Evolutionary conservation across 2,113 vertebrate species (phyloP), one percentile per base, ranked within the genome.

Genomic region (Dascyllus trimaculatus): DNA sequence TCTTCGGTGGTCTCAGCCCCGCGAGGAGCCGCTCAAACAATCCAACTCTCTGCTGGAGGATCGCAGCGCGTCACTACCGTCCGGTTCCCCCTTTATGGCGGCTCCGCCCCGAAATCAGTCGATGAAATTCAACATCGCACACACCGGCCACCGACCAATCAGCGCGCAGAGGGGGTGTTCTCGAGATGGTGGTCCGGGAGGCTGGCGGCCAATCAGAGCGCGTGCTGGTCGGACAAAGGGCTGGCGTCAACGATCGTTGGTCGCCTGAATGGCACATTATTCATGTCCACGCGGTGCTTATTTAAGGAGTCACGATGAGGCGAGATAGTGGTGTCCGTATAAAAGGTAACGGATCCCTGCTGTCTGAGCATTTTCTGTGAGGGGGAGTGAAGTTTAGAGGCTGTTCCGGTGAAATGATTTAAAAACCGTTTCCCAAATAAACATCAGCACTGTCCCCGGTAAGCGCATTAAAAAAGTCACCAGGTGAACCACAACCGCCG

Each of bases 31-130:
- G 2, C 62, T 52, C 11, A 43, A 0, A 10, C 32, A 46, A 53
- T 58, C 38, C 43, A 11, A 46, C 62, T 17, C 43, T 26, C 40
- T 9, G 0, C 60, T 9, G 5, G 2, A 8, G n/a, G 43, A 21
- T 19, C 48, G 48, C 48, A 19, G 15, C 46, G n/a, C 49, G 8
- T 65, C 75, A 10, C 46, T 4, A 1, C 48, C 32, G 19, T 0
- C 45, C 11, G 24, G 59, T 78, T 71, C 88, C 71, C 78, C 90
- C 87, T 94, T 95, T 93, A 94, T 68, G 75, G 15, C 15, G 80
- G 81, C 88, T 56, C 92, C 95, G 93, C 95, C 94, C 88, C 49
- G 84, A 95, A 95, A 95, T 95, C 94, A 95, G 94, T 95, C 95
- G 94, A 95, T 95, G 91, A 95, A 93, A 91, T 94, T 94, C 90